Percentiles rank a stretch among this genome's conserved stretches.
These are phyloP conservation scores for Esperia sulphurella DNA, from an alignment of 2,888 invertebrate genomes.

Conservation along the genomic window DNA sequence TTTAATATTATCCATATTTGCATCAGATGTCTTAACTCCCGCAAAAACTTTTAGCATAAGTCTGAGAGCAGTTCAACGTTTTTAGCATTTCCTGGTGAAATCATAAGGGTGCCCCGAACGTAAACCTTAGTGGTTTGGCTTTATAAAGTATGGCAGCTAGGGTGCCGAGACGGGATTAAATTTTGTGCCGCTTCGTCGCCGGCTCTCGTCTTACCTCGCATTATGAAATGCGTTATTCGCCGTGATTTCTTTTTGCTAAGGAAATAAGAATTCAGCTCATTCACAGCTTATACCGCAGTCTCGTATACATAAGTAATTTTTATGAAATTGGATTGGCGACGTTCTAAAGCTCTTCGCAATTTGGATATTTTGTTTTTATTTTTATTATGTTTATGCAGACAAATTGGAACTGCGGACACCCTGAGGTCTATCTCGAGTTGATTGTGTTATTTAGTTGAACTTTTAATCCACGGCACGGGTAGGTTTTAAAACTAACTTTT, in stretches of 20 bases:
- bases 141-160: conserved; percentile 15
- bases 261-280: conserved; percentile 34
- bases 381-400: conserved; percentile 1
- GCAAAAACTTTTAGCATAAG: neutral
- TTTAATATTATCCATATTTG: neutral
- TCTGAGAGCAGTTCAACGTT: conserved; percentile 1
- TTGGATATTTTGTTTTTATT: conserved; percentile 15
- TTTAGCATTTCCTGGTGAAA: conserved; percentile 4
- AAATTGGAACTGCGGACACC: neutral
- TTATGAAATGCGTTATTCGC: conserved; percentile 35
- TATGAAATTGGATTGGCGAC: conserved; percentile 35
- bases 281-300: conserved; percentile 25
- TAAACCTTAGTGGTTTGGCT: conserved; percentile 14
- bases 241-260: conserved; percentile 30
- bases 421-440: no score
- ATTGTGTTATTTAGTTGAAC: conserved; percentile 21
- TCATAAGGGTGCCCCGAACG: conserved; percentile 6
- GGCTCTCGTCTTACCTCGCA: conserved; percentile 21
- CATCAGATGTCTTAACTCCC: neutral
- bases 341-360: conserved; percentile 21
- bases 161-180: conserved; percentile 27
- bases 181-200: conserved; percentile 30
- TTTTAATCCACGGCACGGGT: conserved; percentile 38
- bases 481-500: conserved; percentile 28
- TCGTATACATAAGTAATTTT: conserved; percentile 33